A percentile compares a stretch with the other conserved stretches of the same genome.
phyloP scores from a whole-genome alignment of 1,140 invertebrate species.

The Drosophila ananassae region DNA sequence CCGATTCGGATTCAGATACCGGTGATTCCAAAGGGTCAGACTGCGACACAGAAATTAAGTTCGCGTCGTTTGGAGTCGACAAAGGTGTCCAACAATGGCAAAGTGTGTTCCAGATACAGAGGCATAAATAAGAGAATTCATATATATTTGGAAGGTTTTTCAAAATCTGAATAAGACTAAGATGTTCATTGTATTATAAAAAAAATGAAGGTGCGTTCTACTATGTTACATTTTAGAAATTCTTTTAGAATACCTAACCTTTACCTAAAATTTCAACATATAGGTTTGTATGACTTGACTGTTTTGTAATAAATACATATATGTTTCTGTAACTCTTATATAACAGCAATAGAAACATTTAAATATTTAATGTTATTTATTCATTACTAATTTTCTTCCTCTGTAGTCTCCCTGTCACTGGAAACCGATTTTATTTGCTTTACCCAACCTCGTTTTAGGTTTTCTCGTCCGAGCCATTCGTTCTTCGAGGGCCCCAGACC shows the following conservation, averaged over 20 bases:
- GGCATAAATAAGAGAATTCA: background rate
- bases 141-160: too few relatives aligned
- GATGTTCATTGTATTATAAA: too few relatives aligned
- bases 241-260: too few relatives aligned
- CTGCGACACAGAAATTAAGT: slow-evolving; percentile 63
- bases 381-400: too few relatives aligned
- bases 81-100: slow-evolving; percentile 34
- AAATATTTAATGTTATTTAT: background rate
- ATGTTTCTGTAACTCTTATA: too few relatives aligned
- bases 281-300: too few relatives aligned
- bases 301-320: too few relatives aligned
- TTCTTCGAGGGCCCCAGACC: background rate
- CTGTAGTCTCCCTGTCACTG: background rate
- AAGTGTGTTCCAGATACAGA: slow-evolving; percentile 5
- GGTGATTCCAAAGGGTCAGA: background rate
- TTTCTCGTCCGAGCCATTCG: background rate
- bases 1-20: slow-evolving; percentile 9
- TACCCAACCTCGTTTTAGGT: background rate
- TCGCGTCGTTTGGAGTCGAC: slow-evolving; percentile 66
- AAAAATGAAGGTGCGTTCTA: too few relatives aligned
- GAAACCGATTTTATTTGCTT: background rate
- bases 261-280: too few relatives aligned
- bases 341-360: background rate
- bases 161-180: too few relatives aligned
- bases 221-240: too few relatives aligned